These are phyloP conservation scores for Dicerorhinus sumatrensis DNA, from an alignment of 2,113 vertebrate species.

Conservation along the genomic window DNA sequence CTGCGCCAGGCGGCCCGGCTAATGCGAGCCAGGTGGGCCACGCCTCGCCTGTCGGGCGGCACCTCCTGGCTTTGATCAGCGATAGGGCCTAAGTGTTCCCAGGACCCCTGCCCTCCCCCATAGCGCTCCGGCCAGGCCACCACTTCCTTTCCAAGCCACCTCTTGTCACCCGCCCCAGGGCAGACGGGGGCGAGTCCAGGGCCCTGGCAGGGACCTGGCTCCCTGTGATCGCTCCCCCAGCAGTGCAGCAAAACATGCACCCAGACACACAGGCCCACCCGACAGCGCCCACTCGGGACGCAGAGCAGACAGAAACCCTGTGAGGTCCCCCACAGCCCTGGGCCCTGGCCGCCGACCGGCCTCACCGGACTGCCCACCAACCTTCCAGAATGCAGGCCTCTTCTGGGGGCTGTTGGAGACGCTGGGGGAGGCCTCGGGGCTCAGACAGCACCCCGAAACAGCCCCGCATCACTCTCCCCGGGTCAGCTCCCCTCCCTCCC, in stretches of 20 bases:
- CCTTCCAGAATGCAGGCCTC: conserved; percentile 50
- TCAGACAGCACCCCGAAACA: background rate
- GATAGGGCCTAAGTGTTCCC: conserved; percentile 88
- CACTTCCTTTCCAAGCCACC: conserved; percentile 92
- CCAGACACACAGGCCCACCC: background rate
- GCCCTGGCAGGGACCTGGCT: conserved; percentile 72
- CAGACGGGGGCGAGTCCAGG: conserved; percentile 81
- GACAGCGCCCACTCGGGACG: fast-evolving
- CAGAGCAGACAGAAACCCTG: background rate
- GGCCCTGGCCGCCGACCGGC: background rate
- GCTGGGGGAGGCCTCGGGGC: fast-evolving
- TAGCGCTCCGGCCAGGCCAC: conserved; percentile 86
- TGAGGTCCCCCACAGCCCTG: conserved; percentile 50
- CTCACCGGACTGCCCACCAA: background rate
- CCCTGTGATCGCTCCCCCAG: conserved; percentile 73
- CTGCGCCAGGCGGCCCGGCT: conserved; percentile 84
- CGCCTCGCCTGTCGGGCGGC: conserved; percentile 91
- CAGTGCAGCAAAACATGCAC: background rate
- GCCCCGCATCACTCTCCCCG: fast-evolving
- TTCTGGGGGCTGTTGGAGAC: background rate
- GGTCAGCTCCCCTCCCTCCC: fast-evolving
- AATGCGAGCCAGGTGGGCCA: conserved; percentile 92
- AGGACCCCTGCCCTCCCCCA: conserved; percentile 86
- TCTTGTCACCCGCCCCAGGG: conserved; percentile 89
- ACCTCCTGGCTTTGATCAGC: conserved; percentile 90